Conservation (phyloP, 2,888 invertebrate species). For the Meloe dianella region DNA sequence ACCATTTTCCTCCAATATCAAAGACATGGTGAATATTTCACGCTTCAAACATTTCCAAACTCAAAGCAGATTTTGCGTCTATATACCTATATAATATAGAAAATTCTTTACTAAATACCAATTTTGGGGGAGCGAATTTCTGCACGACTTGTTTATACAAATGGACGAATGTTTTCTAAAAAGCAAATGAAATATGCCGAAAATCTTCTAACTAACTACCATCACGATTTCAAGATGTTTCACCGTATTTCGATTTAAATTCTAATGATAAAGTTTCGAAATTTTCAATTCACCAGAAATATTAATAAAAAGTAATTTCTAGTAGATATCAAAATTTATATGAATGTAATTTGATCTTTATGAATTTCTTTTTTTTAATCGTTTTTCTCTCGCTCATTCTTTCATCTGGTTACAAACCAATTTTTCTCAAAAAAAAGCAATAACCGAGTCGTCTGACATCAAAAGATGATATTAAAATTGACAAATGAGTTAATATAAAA, state of each 20-base stretch:
- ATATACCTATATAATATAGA: slow-evolving; percentile 7
- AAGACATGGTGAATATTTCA: slow-evolving; percentile 12
- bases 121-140: not conserved
- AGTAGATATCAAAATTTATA: not conserved
- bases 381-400: not conserved
- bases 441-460: slow-evolving; percentile 25
- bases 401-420: not conserved
- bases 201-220: slow-evolving; percentile 15
- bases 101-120: slow-evolving; percentile 12
- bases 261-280: not conserved
- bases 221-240: not conserved
- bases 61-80: slow-evolving; percentile 10
- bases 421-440: slow-evolving; percentile 27
- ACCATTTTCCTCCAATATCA: slow-evolving; percentile 10
- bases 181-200: not conserved
- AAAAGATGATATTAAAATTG: slow-evolving; percentile 44
- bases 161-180: not conserved
- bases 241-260: no score
- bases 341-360: not conserved
- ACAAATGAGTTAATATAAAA: slow-evolving; percentile 51
- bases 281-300: not conserved
- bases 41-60: slow-evolving; percentile 4
- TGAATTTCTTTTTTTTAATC: not conserved
- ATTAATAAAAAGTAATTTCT: not conserved
- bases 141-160: not conserved